phyloP scores from a whole-genome alignment of 2,797 vertebrate genomes.

The Mus spretus region DNA sequence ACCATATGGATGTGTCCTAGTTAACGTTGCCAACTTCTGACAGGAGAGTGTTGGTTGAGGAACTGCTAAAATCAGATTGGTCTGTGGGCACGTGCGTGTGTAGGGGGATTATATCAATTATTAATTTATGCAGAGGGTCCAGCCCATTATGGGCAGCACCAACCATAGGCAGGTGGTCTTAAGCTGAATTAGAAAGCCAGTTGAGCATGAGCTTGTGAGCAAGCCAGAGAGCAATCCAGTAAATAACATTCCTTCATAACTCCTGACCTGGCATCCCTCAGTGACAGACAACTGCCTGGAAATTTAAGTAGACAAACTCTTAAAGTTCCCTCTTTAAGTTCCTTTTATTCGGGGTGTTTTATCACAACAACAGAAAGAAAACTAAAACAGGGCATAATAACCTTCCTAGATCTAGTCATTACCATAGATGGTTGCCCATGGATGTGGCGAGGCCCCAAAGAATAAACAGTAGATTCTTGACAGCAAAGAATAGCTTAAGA shows the following conservation, averaged over 20 bases:
- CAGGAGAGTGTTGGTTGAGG: neutral
- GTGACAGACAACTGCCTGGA: neutral
- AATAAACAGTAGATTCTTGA: neutral
- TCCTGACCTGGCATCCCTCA: neutral
- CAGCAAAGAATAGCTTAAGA: neutral
- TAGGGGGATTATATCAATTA: neutral
- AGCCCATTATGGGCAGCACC: neutral
- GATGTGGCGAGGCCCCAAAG: neutral
- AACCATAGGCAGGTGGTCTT: neutral
- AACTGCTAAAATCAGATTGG: neutral
- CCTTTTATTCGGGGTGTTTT: neutral
- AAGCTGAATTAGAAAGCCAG: neutral
- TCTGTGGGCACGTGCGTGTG: neutral
- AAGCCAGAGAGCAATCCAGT: neutral
- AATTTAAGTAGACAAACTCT: neutral
- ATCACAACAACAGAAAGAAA: neutral
- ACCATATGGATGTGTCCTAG: neutral
- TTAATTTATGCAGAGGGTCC: neutral
- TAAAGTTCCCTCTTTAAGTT: neutral
- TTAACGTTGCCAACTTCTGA: neutral
- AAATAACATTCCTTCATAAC: neutral
- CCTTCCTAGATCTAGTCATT: neutral
- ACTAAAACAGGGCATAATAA: neutral
- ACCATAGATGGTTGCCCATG: neutral
- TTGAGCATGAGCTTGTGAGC: neutral